Conservation (phyloP, 2,113 vertebrate species). For the Gobiocypris rarus region DNA sequence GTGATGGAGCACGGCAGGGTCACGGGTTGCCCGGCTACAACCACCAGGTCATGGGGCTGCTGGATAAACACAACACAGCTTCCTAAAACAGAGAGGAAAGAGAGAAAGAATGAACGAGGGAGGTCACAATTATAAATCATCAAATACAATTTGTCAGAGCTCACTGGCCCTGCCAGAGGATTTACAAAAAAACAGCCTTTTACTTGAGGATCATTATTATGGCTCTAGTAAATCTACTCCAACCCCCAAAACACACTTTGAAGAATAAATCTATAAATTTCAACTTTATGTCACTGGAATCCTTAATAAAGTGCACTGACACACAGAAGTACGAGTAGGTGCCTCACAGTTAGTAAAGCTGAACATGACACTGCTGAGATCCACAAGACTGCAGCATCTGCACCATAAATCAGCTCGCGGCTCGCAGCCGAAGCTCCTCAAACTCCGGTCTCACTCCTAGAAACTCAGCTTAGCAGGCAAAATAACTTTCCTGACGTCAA, state of each 20-base stretch:
- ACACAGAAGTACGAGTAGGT: slow-evolving; percentile 7
- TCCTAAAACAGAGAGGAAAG: slow-evolving; percentile 70
- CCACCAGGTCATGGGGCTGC: slow-evolving; percentile 89
- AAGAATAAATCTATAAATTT: slow-evolving; percentile 43
- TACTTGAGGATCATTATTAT: slow-evolving; percentile 23
- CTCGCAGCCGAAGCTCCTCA: slow-evolving; percentile 1
- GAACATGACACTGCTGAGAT: slow-evolving; percentile 38
- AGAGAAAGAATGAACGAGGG: not conserved
- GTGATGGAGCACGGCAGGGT: slow-evolving; percentile 88
- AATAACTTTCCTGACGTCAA: not conserved
- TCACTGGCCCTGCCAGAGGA: slow-evolving; percentile 8
- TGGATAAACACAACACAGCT: slow-evolving; percentile 84
- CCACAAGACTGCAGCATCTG: slow-evolving; percentile 37
- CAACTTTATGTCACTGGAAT: slow-evolving; percentile 9
- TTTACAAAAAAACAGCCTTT: slow-evolving; percentile 8
- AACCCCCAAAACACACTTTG: slow-evolving; percentile 5
- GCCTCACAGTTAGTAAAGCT: slow-evolving; percentile 9
- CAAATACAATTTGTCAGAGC: slow-evolving; percentile 26
- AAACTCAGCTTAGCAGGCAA: slow-evolving; percentile 29
- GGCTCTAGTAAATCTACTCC: slow-evolving; percentile 29
- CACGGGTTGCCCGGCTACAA: slow-evolving; percentile 86
- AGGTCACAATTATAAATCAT: slow-evolving; percentile 4
- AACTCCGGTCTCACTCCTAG: not conserved
- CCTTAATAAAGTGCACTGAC: slow-evolving; percentile 33
- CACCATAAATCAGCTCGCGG: slow-evolving; percentile 11